A percentile compares a stretch with the other conserved stretches of the same genome.
These are phyloP conservation scores for Hyperoplus lanceolatus DNA, from an alignment of 2,797 vertebrate genomes.

Conservation along the genomic window DNA sequence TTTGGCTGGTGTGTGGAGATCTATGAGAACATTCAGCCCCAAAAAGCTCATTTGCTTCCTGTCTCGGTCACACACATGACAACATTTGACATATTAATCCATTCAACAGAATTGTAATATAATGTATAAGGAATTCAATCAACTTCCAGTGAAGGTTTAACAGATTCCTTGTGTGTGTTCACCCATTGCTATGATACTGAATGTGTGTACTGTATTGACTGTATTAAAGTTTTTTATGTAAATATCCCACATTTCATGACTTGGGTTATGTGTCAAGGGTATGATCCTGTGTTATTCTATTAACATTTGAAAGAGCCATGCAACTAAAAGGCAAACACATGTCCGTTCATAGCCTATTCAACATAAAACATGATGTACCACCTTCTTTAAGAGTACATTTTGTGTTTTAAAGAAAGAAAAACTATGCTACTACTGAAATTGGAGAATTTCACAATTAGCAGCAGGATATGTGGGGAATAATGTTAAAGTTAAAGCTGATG, in stretches of 20 bases:
- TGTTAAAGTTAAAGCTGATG: not conserved
- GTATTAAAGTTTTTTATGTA: conserved; percentile 31
- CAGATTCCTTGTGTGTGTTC: not conserved
- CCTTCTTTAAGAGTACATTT: too few relatives aligned
- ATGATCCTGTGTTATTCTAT: too few relatives aligned
- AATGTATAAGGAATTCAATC: not conserved
- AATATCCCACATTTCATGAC: not conserved
- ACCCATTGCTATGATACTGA: not conserved
- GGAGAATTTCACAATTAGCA: too few relatives aligned
- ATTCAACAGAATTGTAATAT: not conserved
- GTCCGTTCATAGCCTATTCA: not conserved
- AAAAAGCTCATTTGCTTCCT: not conserved
- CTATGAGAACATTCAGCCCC: not conserved
- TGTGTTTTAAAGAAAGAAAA: too few relatives aligned
- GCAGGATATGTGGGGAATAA: too few relatives aligned
- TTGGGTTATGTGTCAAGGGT: not conserved
- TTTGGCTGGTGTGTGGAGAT: not conserved
- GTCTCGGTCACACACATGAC: not conserved
- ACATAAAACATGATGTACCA: not conserved
- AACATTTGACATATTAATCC: too few relatives aligned
- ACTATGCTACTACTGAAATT: too few relatives aligned
- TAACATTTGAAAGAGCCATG: too few relatives aligned
- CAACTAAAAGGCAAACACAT: too few relatives aligned
- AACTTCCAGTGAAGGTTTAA: not conserved
- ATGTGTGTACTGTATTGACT: not conserved